These are phyloP conservation scores for Thalpophila matura DNA, from an alignment of 2,888 invertebrate species.

Conservation along the genomic window DNA sequence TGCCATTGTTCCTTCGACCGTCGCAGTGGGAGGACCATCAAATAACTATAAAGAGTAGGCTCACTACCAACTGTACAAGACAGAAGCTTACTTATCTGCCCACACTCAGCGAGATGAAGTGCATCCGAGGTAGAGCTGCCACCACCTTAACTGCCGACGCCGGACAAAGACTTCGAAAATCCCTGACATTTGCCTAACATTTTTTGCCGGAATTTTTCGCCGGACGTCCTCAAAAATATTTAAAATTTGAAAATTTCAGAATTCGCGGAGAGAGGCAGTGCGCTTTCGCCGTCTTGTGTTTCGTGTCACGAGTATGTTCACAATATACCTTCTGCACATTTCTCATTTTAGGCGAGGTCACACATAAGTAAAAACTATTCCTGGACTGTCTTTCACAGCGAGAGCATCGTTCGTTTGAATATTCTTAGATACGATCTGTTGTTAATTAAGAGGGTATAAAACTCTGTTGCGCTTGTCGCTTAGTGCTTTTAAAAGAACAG, in stretches of 20 bases:
- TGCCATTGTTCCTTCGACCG: slow-evolving; percentile 53
- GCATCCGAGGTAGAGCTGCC: no score
- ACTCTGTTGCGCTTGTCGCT: neutral
- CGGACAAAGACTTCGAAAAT: no score
- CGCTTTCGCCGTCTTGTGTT: no score
- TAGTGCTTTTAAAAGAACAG: neutral
- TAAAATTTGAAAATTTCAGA: no score
- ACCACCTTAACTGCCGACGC: no score
- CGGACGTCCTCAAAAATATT: no score
- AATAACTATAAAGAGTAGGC: slow-evolving; percentile 19
- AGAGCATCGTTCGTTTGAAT: slow-evolving; percentile 32
- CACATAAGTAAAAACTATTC: slow-evolving; percentile 24
- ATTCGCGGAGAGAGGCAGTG: no score
- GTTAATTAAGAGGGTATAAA: slow-evolving; percentile 32
- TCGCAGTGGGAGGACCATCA: neutral
- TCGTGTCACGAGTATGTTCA: neutral
- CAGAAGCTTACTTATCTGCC: no score
- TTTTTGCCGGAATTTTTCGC: no score
- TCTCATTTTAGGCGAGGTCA: neutral
- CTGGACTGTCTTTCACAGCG: slow-evolving; percentile 18
- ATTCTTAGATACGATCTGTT: slow-evolving; percentile 36
- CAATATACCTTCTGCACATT: slow-evolving; percentile 7
- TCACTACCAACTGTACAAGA: no score
- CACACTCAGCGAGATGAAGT: no score
- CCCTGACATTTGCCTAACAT: no score